Evolutionary conservation across 1,140 invertebrate genomes (phyloP), one percentile per base, ranked within the genome.

Genomic region (Micrasema minimum): DNA sequence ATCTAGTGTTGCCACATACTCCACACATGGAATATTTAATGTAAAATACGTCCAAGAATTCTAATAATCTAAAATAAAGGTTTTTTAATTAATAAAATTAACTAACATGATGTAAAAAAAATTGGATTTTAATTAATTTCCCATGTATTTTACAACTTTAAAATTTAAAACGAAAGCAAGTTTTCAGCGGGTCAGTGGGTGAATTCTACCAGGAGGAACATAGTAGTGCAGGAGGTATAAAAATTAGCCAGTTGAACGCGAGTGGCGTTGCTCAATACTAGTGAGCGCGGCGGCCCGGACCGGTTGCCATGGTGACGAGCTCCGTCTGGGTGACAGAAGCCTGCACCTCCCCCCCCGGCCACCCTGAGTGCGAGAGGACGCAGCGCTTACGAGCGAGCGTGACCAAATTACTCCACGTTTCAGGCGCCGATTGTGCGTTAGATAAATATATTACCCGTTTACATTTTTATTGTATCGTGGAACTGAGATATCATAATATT

Each of bases 291-390:
- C 70, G 50, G 68, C 72, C 72, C 68, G 72, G 62, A 70, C 72
- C 72, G 16, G 72, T 74, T 50, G 64, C 69, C 65, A 74, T 74
- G 69, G 48, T 35, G n/a, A 74, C 72, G 70, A 72, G 69, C 72
- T 68, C 62, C 46, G 71, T 66, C 61, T 55, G 64, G 45, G 48
- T 50, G 59, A 43, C 35, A 45, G 66, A 57, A 59, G 20, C 46
- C 50, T 14, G 41, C 46, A 31, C 59, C 69, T 35, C 45, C 26
- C 38, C 23, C 10, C 51, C 22, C 37, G 14, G 18, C 2, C 3
- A 26, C 12, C 31, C 43, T 16, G 18, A 9, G 69, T 14, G 20
- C 37, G 37, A 66, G 18, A 38, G 65, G 65, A 66, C 22, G 65
- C 18, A 51, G 37, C 3, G n/a, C 11, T 9, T n/a, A 20, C 5